These are phyloP conservation scores for Leuciscus waleckii DNA, from an alignment of 2,797 vertebrate genomes.

Conservation along the genomic window DNA sequence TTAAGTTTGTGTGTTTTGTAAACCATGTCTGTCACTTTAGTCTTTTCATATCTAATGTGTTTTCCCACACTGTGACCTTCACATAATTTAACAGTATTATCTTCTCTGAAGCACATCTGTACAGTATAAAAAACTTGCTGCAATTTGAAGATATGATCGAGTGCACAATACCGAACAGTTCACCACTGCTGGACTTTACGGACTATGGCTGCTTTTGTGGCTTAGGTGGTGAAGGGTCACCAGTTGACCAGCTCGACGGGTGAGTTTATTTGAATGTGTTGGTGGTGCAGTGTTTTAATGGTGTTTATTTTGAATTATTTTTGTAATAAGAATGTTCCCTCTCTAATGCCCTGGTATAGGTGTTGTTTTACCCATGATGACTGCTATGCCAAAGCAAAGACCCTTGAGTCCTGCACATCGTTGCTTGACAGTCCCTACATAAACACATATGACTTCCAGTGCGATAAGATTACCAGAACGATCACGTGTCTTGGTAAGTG, in stretches of 20 bases:
- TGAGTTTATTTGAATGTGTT: slow-evolving; percentile 21
- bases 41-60: neutral
- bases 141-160: slow-evolving; percentile 61
- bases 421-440: slow-evolving; percentile 29
- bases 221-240: slow-evolving; percentile 52
- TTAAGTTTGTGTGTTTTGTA: neutral
- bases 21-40: neutral
- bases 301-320: neutral
- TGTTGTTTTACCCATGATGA: slow-evolving; percentile 56
- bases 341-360: slow-evolving; percentile 19
- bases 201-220: slow-evolving; percentile 69
- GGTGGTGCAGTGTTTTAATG: neutral
- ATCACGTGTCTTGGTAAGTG: slow-evolving; percentile 50
- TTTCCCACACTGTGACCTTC: neutral
- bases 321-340: neutral
- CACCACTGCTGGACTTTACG: slow-evolving; percentile 47
- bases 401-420: slow-evolving; percentile 32
- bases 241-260: slow-evolving; percentile 62
- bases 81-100: neutral
- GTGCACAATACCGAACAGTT: slow-evolving; percentile 54
- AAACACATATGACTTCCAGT: slow-evolving; percentile 49
- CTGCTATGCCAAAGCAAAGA: slow-evolving; percentile 45
- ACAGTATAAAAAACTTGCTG: slow-evolving; percentile 40
- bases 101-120: neutral
- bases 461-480: slow-evolving; percentile 15